Conservation (phyloP, 2,113 vertebrate genomes). For the Cheilinus undulatus region DNA sequence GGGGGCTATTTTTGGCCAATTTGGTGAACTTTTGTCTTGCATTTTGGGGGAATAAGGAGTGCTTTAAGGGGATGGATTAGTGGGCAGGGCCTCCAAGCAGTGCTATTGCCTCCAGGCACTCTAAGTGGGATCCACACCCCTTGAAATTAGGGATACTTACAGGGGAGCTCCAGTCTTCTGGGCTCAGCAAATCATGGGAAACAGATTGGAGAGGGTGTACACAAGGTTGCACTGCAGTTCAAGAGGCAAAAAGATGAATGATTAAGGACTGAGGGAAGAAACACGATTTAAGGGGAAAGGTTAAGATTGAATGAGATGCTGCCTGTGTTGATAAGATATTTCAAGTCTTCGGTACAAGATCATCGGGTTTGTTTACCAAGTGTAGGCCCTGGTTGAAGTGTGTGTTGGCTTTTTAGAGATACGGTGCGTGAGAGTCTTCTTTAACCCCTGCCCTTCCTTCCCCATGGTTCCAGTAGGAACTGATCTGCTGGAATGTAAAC, state of each 20-base stretch:
- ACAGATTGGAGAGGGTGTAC: conserved; percentile 2
- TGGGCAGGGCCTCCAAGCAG: conserved; percentile 38
- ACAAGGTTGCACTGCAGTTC: background rate
- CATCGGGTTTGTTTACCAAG: conserved; percentile 50
- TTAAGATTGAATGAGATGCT: background rate
- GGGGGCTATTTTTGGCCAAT: conserved; percentile 55
- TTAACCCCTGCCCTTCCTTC: conserved; percentile 75
- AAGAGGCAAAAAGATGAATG: background rate
- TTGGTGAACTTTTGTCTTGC: conserved; percentile 44
- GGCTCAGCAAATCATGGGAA: conserved; percentile 34
- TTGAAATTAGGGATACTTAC: conserved; percentile 59
- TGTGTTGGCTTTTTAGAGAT: conserved; percentile 59
- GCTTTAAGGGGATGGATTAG: conserved; percentile 38
- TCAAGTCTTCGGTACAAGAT: conserved; percentile 15
- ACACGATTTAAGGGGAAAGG: background rate
- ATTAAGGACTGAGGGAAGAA: background rate
- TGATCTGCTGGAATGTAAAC: conserved; percentile 81
- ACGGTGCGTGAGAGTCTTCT: conserved; percentile 65
- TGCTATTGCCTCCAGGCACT: conserved; percentile 52
- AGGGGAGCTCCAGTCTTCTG: conserved; percentile 30
- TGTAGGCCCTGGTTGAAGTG: conserved; percentile 41
- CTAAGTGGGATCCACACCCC: conserved; percentile 44
- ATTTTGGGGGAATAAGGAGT: conserved; percentile 33
- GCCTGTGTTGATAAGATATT: background rate
- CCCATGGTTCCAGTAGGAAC: conserved; percentile 73